A percentile compares a stretch with the other conserved stretches of the same genome.
Evolutionary conservation across 1,140 invertebrate species (phyloP).

Genomic region (Trichomalopsis sarcophagae): DNA sequence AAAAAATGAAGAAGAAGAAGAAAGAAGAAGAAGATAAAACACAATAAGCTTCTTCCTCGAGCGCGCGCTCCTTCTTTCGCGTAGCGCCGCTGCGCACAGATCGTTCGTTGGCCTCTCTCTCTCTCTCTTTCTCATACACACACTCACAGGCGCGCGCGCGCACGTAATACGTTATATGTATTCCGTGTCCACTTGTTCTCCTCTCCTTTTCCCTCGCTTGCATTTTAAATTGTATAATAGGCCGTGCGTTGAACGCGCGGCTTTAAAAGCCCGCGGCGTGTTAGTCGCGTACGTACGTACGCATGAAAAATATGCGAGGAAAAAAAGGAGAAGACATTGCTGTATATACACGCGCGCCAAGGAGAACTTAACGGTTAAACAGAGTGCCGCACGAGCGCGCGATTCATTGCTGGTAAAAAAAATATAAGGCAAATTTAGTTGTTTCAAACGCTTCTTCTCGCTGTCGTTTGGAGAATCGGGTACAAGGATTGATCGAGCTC

Average conservation of each 20-base stretch:
- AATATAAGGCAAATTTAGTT: background rate
- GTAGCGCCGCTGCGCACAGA: background rate
- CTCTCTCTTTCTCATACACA: background rate
- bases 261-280: conserved; percentile 54
- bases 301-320: conserved; percentile 1
- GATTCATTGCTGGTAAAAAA: conserved; percentile 2
- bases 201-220: conserved; percentile 22
- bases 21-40: conserved; percentile 37
- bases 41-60: conserved; percentile 2
- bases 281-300: conserved; percentile 57
- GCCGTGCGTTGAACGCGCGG: conserved; percentile 43
- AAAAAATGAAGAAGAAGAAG: background rate
- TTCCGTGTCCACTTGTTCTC: conserved; percentile 7
- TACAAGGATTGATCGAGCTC: background rate
- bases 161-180: conserved; percentile 10
- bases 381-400: background rate
- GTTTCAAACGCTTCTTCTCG: background rate
- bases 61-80: background rate
- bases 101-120: conserved; percentile 11
- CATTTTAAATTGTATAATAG: conserved; percentile 44
- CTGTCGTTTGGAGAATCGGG: background rate
- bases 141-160: background rate
- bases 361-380: background rate
- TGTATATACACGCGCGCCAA: background rate
- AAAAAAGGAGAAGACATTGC: background rate